These are phyloP conservation scores for Urocitellus parryii DNA, from an alignment of 2,113 vertebrate genomes.

Conservation along the genomic window DNA sequence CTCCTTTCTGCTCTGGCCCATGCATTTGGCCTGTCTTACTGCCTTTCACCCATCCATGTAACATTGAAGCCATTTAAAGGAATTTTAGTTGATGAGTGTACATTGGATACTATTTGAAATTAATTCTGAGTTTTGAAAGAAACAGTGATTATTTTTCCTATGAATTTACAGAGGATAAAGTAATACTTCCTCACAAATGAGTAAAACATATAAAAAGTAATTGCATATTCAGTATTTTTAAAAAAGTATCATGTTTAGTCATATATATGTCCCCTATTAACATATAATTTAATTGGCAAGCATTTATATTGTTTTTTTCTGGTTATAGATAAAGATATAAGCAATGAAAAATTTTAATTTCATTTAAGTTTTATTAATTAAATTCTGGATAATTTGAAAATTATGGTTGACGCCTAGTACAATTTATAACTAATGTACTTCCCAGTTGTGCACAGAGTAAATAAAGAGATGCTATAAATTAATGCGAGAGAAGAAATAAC, in stretches of 20 bases:
- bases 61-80: neutral
- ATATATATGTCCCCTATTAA: neutral
- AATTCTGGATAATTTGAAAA: neutral
- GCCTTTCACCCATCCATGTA: too few relatives aligned
- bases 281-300: neutral
- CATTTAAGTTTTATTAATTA: neutral
- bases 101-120: conserved; percentile 26
- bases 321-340: neutral
- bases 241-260: neutral
- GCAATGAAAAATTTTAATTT: neutral
- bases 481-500: neutral
- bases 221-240: neutral
- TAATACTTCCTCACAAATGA: neutral
- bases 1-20: neutral
- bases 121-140: neutral
- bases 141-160: neutral
- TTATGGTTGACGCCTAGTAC: neutral
- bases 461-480: neutral
- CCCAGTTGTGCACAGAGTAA: neutral
- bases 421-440: neutral
- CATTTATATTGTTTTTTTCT: neutral
- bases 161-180: neutral
- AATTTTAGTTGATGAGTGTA: neutral
- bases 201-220: neutral
- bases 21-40: neutral